Base-by-base conservation (phyloP, 2,888 invertebrate species). In the Chloromyia formosa region DNA sequence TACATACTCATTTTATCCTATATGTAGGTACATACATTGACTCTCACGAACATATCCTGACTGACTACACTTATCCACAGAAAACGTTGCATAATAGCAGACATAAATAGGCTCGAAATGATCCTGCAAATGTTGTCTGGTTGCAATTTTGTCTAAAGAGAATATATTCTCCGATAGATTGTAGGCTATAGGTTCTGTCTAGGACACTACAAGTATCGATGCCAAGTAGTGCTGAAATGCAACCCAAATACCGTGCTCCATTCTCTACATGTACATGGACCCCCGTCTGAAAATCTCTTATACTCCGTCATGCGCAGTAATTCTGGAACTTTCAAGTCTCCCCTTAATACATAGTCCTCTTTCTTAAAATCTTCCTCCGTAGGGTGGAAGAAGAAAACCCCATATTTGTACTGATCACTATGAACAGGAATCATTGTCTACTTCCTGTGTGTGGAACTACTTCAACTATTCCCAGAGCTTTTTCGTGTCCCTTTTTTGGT, bases 381-480 rank as follows among this genome's bases (percentile, higher is more conserved):
- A 35, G 27, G 27, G 7, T 35, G 7, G 7, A 35, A 3, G 49
- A 49, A n/a, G n/a, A 49, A n/a, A n/a, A n/a, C 4, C 49, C 5
- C 12, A 49, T 10, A 7, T 49, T 49, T 12, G 49, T 3, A 12
- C 3, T 7, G 56, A 22, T 58, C 14, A 60, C 27, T 35, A 35
- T 27, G 23, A 27, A 40, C 16, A 64, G 20, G 40, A 64, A n/a
- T 64, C 42, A n/a, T 56, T 64, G 42, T 64, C 40, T 64, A 18
- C 42, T 42, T 64, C 62, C 62, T 64, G 42, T 64, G 42, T 40
- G 40, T 64, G 40, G 62, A 9, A n/a, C 35, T 18, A 14, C n/a
- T 61, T 1, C 61, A 2, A 18, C 7, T 1, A 42, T 61, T 1
- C 22, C 4, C 18, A 2, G 42, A 64, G 62, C 62, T 64, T 64